Conservation (phyloP, 2,113 vertebrate species). For the Pollachius pollachius region DNA sequence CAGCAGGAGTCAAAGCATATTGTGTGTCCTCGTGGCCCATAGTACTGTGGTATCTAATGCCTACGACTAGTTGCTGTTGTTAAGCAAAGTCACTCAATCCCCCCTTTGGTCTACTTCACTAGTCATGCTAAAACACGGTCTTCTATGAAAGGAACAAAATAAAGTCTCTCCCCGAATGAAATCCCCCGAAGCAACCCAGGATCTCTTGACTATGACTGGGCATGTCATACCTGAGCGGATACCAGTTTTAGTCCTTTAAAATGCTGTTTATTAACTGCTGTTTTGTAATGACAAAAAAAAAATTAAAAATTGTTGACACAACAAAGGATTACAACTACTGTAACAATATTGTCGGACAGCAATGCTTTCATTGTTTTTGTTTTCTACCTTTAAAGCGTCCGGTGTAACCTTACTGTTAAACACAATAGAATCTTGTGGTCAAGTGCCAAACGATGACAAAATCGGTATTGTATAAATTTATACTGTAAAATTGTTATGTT, state of each 20-base stretch:
- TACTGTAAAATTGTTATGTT: constrained; percentile 76
- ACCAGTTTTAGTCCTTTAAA: not conserved
- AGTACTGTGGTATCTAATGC: too few relatives aligned
- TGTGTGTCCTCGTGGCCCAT: too few relatives aligned
- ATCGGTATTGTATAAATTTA: constrained; percentile 79
- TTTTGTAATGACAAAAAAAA: constrained; percentile 44
- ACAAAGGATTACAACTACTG: constrained; percentile 58
- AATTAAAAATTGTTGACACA: constrained; percentile 23
- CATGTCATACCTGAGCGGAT: too few relatives aligned
- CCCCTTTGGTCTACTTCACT: too few relatives aligned
- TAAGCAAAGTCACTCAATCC: too few relatives aligned
- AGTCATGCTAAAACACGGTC: too few relatives aligned
- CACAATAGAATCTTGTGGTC: constrained; percentile 67
- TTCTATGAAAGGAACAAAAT: too few relatives aligned
- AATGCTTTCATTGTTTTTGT: constrained; percentile 51
- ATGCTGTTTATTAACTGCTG: constrained; percentile 58
- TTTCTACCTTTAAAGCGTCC: constrained; percentile 29
- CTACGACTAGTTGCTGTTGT: too few relatives aligned
- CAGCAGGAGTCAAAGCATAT: too few relatives aligned
- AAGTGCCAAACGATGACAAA: constrained; percentile 76
- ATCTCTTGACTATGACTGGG: too few relatives aligned
- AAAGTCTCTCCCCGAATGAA: too few relatives aligned
- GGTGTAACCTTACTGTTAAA: constrained; percentile 66
- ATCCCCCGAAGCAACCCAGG: too few relatives aligned
- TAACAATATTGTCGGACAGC: constrained; percentile 49